Evolutionary conservation across 2,888 invertebrate species (phyloP).

Genomic region (Pseudococcus viburni): DNA sequence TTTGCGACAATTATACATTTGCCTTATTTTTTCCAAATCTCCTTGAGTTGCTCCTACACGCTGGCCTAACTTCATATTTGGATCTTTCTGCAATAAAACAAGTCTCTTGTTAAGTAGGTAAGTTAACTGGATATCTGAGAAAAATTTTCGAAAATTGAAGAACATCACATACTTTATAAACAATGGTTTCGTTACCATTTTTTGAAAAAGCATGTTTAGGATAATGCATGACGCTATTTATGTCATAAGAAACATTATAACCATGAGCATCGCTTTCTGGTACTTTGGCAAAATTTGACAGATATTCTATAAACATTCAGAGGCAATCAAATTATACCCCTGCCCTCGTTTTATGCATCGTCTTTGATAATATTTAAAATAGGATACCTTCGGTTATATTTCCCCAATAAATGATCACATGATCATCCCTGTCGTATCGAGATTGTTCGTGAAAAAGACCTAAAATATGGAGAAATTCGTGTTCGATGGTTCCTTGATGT

Average conservation of each 20-base stretch:
- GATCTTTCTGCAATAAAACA: conserved; percentile 68
- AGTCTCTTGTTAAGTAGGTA: background rate
- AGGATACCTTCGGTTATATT: conserved; percentile 69
- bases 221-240: conserved; percentile 70
- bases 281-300: conserved; percentile 69
- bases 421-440: conserved; percentile 69
- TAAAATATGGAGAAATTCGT: conserved; percentile 70
- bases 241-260: conserved; percentile 69
- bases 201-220: conserved; percentile 70
- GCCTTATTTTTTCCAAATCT: conserved; percentile 69
- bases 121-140: background rate
- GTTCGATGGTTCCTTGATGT: conserved; percentile 69
- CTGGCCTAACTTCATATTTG: conserved; percentile 69
- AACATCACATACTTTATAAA: conserved; percentile 69
- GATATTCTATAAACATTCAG: conserved; percentile 68
- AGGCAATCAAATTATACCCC: background rate
- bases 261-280: conserved; percentile 68
- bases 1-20: conserved; percentile 69
- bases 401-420: conserved; percentile 69
- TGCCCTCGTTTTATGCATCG: background rate
- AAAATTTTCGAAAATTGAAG: too few relatives aligned
- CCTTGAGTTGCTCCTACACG: conserved; percentile 69
- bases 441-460: conserved; percentile 70
- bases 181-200: conserved; percentile 70
- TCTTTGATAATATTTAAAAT: background rate